Evolutionary conservation across 2,888 invertebrate genomes (phyloP).

Genomic region (Fragum fragum): DNA sequence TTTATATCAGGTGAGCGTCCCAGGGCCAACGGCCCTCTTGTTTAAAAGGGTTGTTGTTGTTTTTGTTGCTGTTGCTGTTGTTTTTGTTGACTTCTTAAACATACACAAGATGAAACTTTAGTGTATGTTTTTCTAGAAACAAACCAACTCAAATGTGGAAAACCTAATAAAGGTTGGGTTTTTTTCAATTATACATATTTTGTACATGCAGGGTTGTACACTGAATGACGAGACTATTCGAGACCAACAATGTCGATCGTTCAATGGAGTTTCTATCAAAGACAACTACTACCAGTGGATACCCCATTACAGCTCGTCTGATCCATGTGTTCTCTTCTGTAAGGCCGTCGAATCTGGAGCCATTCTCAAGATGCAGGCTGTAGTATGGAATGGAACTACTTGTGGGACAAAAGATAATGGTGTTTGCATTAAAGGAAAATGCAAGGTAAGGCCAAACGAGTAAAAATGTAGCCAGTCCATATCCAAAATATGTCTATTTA

Average conservation of each 20-base stretch:
- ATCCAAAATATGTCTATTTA: too few species aligned
- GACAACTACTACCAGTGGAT: slow-evolving; percentile 92
- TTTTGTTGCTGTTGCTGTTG: too few species aligned
- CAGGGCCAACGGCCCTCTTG: too few species aligned
- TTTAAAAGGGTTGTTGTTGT: too few species aligned
- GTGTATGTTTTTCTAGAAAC: too few species aligned
- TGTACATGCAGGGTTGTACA: slow-evolving; percentile 75
- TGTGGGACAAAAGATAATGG: slow-evolving; percentile 93
- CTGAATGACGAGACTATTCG: slow-evolving; percentile 33
- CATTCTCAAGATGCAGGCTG: slow-evolving; percentile 55
- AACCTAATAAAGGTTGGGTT: too few species aligned
- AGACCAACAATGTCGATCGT: slow-evolving; percentile 94
- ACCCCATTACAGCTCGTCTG: slow-evolving; percentile 91
- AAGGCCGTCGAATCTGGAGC: slow-evolving; percentile 56
- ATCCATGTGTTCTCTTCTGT: slow-evolving; percentile 95
- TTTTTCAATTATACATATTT: too few species aligned
- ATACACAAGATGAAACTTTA: too few species aligned
- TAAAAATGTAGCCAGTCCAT: too few species aligned
- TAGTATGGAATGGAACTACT: slow-evolving; percentile 94
- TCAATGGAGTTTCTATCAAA: slow-evolving; percentile 93
- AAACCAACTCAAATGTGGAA: too few species aligned
- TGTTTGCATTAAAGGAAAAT: slow-evolving; percentile 97
- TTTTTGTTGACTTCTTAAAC: too few species aligned
- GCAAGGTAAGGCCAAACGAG: slow-evolving; percentile 93
- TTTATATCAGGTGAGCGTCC: too few species aligned